phyloP scores from a whole-genome alignment of 1,140 invertebrate genomes.

The Penaeus chinensis region DNA sequence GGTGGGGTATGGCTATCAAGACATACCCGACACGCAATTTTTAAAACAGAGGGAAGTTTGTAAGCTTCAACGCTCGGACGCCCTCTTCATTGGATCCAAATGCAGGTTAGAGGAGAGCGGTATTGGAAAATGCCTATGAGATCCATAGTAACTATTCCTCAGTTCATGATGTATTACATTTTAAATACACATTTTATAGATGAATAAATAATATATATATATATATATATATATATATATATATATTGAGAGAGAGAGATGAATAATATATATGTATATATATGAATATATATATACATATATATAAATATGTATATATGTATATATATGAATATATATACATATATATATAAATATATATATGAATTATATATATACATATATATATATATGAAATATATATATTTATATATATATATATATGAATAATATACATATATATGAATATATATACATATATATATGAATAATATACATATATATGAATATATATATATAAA shows the following conservation, averaged over 20 bases:
- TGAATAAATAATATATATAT: too few species aligned
- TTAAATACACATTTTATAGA: too few species aligned
- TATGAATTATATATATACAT: background rate
- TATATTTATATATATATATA: background rate
- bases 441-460: conserved; percentile 2
- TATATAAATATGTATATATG: background rate
- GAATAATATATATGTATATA: background rate
- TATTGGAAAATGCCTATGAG: too few species aligned
- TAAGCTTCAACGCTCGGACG: conserved; percentile 70
- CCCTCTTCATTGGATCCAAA: conserved; percentile 65
- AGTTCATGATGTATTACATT: too few species aligned
- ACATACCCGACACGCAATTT: conserved; percentile 78
- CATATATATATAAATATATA: conserved; percentile 14
- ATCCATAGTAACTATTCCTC: too few species aligned
- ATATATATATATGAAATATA: background rate
- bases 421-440: background rate
- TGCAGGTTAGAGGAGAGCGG: too few species aligned
- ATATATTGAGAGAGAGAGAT: background rate
- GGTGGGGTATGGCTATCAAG: conserved; percentile 78
- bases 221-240: too few species aligned
- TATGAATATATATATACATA: background rate
- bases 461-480: conserved; percentile 12
- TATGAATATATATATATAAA: conserved; percentile 8
- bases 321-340: conserved; percentile 1
- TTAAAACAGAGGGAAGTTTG: conserved; percentile 72